phyloP scores from a whole-genome alignment of 2,888 invertebrate genomes.

The Protonemura montana region DNA sequence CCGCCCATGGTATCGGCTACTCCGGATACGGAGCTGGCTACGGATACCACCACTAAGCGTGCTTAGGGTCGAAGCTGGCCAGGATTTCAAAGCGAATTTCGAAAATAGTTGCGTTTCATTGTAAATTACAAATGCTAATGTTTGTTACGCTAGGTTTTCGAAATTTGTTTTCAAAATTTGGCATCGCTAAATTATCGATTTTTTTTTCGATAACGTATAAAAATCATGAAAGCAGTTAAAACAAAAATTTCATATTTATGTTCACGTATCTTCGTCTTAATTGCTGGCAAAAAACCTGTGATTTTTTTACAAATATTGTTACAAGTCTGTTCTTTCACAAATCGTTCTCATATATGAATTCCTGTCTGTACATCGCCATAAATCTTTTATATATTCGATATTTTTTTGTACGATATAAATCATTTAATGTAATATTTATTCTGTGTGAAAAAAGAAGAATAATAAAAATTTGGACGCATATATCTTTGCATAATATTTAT shows the following conservation, averaged over 20 bases:
- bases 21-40: constrained; percentile 44
- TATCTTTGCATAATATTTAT: constrained; percentile 13
- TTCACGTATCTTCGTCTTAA: background rate
- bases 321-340: constrained; percentile 18
- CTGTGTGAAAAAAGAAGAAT: constrained; percentile 39
- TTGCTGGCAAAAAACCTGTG: constrained; percentile 1
- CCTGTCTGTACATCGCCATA: constrained; percentile 26
- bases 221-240: constrained; percentile 12
- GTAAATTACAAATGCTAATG: background rate
- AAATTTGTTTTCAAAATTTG: background rate
- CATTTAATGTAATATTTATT: constrained; percentile 40
- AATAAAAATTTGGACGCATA: constrained; percentile 39
- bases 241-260: background rate
- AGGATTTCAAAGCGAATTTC: background rate
- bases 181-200: background rate
- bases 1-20: too few species aligned
- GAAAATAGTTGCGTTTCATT: background rate
- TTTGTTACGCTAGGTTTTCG: background rate
- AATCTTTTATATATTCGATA: constrained; percentile 13
- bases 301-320: background rate
- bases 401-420: constrained; percentile 37
- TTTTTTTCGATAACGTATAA: background rate
- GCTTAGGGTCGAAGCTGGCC: background rate
- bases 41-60: constrained; percentile 45
- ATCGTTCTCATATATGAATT: constrained; percentile 23